phyloP scores from a whole-genome alignment of 2,113 vertebrate genomes.

The Rhinoptilus africanus region DNA sequence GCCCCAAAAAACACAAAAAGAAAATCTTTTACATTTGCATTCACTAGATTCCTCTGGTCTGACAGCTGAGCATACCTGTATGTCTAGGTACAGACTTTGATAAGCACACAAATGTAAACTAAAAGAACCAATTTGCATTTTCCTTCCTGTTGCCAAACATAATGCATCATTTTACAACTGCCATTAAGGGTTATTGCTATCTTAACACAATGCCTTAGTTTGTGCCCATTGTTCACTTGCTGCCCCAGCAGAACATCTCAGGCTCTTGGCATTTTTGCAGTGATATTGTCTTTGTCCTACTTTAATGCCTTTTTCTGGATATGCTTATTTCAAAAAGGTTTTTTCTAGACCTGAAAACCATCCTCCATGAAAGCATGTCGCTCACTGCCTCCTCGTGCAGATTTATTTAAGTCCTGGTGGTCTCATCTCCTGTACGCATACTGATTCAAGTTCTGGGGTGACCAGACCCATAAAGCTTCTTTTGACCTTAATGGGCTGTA shows the following conservation, averaged over 20 bases:
- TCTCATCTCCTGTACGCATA: neutral
- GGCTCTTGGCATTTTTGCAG: constrained; percentile 57
- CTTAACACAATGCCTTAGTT: constrained; percentile 56
- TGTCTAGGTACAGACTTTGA: constrained; percentile 59
- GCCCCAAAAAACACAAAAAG: neutral
- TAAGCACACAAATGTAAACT: constrained; percentile 69
- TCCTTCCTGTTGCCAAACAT: constrained; percentile 67
- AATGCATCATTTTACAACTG: constrained; percentile 64
- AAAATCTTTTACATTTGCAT: constrained; percentile 11
- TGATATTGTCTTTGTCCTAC: constrained; percentile 48
- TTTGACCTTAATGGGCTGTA: constrained; percentile 25
- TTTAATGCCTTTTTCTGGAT: constrained; percentile 46
- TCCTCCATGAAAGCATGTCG: constrained; percentile 24
- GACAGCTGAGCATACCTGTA: constrained; percentile 32
- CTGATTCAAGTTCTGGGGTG: constrained; percentile 1
- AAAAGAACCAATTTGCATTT: constrained; percentile 72
- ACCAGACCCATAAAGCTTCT: neutral
- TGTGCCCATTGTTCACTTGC: constrained; percentile 18
- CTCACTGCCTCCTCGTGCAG: constrained; percentile 13
- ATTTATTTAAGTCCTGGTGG: constrained; percentile 6
- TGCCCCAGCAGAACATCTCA: constrained; percentile 58
- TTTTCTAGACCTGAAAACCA: constrained; percentile 43
- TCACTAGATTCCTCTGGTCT: constrained; percentile 55
- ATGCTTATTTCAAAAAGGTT: constrained; percentile 57
- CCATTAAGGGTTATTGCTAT: constrained; percentile 68